Conservation (phyloP, 1,140 invertebrate genomes). For the Plodia interpunctella region DNA sequence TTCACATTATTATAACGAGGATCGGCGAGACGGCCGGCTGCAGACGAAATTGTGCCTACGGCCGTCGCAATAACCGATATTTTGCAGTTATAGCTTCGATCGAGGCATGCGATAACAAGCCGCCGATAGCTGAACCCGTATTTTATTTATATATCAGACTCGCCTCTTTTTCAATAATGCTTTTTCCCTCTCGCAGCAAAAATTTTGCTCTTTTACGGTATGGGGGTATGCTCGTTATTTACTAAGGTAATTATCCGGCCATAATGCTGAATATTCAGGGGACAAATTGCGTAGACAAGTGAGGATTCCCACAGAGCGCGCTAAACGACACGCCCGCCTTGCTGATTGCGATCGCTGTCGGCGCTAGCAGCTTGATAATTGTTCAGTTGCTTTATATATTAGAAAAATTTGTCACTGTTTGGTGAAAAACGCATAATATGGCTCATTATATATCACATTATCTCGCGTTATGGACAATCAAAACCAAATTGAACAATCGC, state of each 20-base stretch:
- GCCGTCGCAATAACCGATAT: conserved; percentile 67
- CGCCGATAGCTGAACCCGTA: conserved; percentile 76
- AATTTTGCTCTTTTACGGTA: conserved; percentile 73
- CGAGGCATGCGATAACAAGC: conserved; percentile 75
- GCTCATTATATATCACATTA: no score
- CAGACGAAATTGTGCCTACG: conserved; percentile 73
- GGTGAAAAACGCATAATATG: no score
- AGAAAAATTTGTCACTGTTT: not conserved
- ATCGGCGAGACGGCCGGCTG: conserved; percentile 52
- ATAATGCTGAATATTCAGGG: conserved; percentile 61
- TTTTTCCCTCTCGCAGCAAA: conserved; percentile 66
- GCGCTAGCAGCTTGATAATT: conserved; percentile 10
- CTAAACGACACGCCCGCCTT: conserved; percentile 16
- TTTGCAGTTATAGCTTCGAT: conserved; percentile 69
- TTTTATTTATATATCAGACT: conserved; percentile 76
- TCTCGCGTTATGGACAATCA: no score
- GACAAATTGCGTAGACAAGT: conserved; percentile 51
- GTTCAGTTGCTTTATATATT: not conserved
- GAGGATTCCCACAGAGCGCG: conserved; percentile 31
- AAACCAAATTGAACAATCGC: no score
- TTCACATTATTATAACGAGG: conserved; percentile 77
- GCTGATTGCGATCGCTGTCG: conserved; percentile 16
- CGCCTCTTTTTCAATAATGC: conserved; percentile 75
- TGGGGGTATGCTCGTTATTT: conserved; percentile 67
- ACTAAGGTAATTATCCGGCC: conserved; percentile 63